phyloP scores from a whole-genome alignment of 2,113 vertebrate species.

The Rhipidura dahli region DNA sequence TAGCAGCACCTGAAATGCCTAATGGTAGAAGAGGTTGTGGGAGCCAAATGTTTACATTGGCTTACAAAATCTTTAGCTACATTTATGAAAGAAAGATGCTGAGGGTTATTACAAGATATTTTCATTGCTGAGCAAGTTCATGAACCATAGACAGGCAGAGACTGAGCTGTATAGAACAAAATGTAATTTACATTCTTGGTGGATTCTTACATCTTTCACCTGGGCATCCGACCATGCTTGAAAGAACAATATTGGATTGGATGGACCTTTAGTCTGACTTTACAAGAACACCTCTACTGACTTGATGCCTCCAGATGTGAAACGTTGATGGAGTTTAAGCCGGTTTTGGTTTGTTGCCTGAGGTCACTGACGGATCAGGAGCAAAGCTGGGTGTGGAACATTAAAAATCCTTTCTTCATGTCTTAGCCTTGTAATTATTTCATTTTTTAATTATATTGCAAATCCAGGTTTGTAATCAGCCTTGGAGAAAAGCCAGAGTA shows the following conservation, averaged over 20 bases:
- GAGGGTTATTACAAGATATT: background rate
- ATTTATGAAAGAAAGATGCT: background rate
- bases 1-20: background rate
- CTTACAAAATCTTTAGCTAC: background rate
- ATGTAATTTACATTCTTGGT: background rate
- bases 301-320: conserved; percentile 13
- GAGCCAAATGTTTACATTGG: background rate
- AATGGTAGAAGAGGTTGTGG: background rate
- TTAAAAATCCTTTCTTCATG: conserved; percentile 29
- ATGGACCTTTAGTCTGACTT: background rate
- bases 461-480: conserved; percentile 32
- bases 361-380: background rate
- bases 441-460: conserved; percentile 26
- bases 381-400: conserved; percentile 26
- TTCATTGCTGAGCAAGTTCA: background rate
- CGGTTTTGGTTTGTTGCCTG: conserved; percentile 29
- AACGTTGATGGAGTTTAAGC: background rate
- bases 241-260: background rate
- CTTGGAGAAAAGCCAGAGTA: conserved; percentile 11
- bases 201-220: background rate
- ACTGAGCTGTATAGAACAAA: background rate
- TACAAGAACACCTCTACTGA: background rate
- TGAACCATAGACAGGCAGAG: background rate
- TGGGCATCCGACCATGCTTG: background rate
- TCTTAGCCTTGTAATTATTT: conserved; percentile 53